A percentile compares a stretch with the other conserved stretches of the same genome.
Conservation (phyloP, 2,888 invertebrate genomes). For the Zygogramma bicolorata region DNA sequence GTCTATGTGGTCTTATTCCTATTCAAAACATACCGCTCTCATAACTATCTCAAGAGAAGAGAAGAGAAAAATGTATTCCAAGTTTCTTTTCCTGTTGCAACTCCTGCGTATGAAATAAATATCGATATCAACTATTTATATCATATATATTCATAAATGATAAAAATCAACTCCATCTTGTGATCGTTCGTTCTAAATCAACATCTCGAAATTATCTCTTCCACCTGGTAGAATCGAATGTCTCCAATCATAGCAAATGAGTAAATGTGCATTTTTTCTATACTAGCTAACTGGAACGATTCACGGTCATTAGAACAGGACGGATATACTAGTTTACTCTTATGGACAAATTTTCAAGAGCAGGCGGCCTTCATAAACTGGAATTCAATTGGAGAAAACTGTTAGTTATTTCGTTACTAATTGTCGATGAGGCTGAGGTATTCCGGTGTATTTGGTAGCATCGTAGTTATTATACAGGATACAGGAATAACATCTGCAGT, state of each 20-base stretch:
- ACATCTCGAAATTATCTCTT: background rate
- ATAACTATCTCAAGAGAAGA: too few species aligned
- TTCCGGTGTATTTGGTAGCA: background rate
- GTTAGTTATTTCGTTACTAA: background rate
- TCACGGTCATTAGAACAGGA: conserved; percentile 63
- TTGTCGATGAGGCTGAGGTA: background rate
- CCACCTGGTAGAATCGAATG: conserved; percentile 5
- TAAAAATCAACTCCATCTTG: too few species aligned
- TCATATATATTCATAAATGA: too few species aligned
- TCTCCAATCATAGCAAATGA: background rate
- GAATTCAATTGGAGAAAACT: conserved; percentile 26
- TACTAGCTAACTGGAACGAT: conserved; percentile 59
- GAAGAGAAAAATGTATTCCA: too few species aligned
- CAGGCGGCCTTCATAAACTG: conserved; percentile 28
- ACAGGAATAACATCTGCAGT: background rate
- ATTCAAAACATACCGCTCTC: too few species aligned
- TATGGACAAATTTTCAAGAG: conserved; percentile 30
- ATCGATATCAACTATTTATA: too few species aligned
- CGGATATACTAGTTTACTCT: conserved; percentile 40
- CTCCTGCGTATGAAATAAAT: too few species aligned
- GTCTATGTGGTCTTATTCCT: too few species aligned
- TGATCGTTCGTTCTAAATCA: too few species aligned
- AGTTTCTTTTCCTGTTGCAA: too few species aligned
- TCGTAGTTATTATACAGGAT: background rate
- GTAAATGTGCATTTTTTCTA: conserved; percentile 40